Conservation (phyloP, 1,140 invertebrate genomes). For the Sesamia nonagrioides region DNA sequence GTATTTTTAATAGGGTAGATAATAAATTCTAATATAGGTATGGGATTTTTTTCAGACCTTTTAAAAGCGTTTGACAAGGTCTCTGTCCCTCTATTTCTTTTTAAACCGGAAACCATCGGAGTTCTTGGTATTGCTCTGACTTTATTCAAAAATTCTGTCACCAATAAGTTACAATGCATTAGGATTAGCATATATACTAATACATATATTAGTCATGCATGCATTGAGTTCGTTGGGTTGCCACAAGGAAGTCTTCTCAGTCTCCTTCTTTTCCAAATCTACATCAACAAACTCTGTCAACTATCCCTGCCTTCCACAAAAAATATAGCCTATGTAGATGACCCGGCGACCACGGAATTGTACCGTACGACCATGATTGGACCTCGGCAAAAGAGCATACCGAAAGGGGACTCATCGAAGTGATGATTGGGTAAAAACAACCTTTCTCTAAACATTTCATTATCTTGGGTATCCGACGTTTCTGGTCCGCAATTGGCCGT, state of each 20-base stretch:
- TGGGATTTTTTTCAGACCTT: neutral
- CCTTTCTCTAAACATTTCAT: neutral
- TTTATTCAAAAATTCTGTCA: neutral
- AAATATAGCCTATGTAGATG: neutral
- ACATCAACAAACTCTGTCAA: neutral
- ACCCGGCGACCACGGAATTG: neutral
- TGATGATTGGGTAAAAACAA: neutral
- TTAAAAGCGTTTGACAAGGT: neutral
- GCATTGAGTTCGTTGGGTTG: neutral
- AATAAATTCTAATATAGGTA: neutral
- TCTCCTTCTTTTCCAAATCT: neutral
- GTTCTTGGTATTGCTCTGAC: neutral
- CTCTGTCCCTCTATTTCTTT: neutral
- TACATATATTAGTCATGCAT: neutral
- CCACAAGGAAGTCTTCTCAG: no score
- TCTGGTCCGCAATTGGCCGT: no score
- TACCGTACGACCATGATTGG: neutral
- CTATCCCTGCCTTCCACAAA: conserved; percentile 1
- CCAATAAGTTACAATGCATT: neutral
- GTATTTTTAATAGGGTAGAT: no score
- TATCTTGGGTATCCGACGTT: no score
- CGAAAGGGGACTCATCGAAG: neutral
- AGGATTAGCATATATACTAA: no score
- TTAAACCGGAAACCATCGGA: conserved; percentile 1
- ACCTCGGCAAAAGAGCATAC: neutral